Percentiles rank a stretch among this genome's conserved stretches.
Evolutionary conservation across 2,113 vertebrate species (phyloP).

Genomic region (Trichomycterus rosablanca): DNA sequence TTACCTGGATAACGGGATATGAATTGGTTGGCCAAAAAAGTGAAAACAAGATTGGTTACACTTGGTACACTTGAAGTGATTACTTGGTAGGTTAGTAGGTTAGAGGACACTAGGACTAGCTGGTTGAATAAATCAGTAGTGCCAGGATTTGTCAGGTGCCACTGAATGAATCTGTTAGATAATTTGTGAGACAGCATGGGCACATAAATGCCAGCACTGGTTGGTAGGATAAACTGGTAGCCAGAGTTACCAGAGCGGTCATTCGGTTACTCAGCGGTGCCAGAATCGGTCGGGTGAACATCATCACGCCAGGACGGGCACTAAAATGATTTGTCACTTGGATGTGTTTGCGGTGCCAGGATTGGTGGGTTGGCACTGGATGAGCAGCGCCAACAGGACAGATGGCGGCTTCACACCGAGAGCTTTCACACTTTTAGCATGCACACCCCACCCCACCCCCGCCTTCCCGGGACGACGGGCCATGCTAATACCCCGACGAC

Average conservation of each 20-base stretch:
- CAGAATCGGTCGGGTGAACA: background rate
- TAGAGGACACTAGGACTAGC: too few relatives aligned
- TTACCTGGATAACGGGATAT: too few relatives aligned
- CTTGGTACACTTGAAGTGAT: too few relatives aligned
- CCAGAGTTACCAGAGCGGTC: background rate
- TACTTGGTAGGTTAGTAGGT: too few relatives aligned
- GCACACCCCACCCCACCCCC: background rate
- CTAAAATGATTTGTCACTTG: background rate
- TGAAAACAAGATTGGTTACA: too few relatives aligned
- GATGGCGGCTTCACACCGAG: background rate
- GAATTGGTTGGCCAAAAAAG: too few relatives aligned
- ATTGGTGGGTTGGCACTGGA: background rate
- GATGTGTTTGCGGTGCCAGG: background rate
- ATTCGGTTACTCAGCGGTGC: background rate
- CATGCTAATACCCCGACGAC: background rate
- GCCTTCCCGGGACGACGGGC: background rate
- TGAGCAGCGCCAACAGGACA: background rate
- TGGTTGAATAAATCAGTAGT: too few relatives aligned
- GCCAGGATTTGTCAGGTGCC: too few relatives aligned
- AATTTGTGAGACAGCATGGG: too few relatives aligned
- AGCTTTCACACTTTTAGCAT: background rate
- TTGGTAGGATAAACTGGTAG: background rate
- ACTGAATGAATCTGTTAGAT: too few relatives aligned
- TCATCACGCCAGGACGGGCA: background rate
- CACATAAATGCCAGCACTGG: too few relatives aligned